Conservation (phyloP, 2,888 invertebrate species). For the Parascotia fuliginaria region DNA sequence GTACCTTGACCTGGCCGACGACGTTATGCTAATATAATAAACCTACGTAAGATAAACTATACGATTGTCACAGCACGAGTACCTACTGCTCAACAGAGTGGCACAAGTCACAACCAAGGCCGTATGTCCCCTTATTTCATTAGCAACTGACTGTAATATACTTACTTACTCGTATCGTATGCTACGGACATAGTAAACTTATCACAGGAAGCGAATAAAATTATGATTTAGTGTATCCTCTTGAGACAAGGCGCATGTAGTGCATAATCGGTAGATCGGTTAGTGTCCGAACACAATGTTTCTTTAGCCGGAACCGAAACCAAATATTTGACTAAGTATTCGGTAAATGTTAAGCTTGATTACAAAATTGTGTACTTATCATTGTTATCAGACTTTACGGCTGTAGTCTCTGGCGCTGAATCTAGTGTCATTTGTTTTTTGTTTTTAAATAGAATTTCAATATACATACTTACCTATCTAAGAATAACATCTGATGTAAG, state of each 20-base stretch:
- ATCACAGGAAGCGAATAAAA: slow-evolving; percentile 35
- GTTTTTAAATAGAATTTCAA: too few species aligned
- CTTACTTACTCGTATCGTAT: neutral
- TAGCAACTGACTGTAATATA: slow-evolving; percentile 38
- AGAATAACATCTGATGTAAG: too few species aligned
- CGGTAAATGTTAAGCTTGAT: too few species aligned
- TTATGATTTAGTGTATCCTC: slow-evolving; percentile 40
- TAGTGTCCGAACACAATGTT: neutral
- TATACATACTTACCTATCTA: too few species aligned
- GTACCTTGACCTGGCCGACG: slow-evolving; percentile 29
- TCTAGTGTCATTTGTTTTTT: too few species aligned
- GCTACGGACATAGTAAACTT: too few species aligned
- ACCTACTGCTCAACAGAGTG: slow-evolving; percentile 34
- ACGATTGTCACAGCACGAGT: slow-evolving; percentile 12
- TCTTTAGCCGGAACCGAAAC: neutral
- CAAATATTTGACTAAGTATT: too few species aligned
- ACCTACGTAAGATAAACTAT: neutral
- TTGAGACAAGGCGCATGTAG: slow-evolving; percentile 11
- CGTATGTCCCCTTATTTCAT: slow-evolving; percentile 48
- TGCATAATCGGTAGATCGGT: neutral
- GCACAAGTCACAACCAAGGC: slow-evolving; percentile 45
- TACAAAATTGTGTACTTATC: too few species aligned
- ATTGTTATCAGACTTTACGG: too few species aligned
- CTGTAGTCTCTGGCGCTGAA: too few species aligned
- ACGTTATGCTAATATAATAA: slow-evolving; percentile 29